Percentiles rank a stretch among this genome's conserved stretches.
Conservation (phyloP, 2,797 vertebrate species). For the Alectoris magna region DNA sequence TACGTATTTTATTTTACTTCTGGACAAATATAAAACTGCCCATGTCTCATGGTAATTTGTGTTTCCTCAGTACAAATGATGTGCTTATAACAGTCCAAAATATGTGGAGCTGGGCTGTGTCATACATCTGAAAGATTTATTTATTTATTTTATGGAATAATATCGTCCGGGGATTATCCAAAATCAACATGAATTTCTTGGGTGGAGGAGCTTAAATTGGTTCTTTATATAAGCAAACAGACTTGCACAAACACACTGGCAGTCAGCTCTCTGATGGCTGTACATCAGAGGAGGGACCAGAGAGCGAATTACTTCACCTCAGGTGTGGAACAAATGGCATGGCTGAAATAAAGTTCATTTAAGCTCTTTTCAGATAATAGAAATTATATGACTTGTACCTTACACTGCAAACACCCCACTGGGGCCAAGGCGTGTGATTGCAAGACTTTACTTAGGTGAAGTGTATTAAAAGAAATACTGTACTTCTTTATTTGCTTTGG, state of each 20-base stretch:
- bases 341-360: slow-evolving; percentile 23
- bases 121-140: slow-evolving; percentile 40
- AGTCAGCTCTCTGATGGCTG: slow-evolving; percentile 23
- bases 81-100: slow-evolving; percentile 10
- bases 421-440: neutral
- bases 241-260: slow-evolving; percentile 55
- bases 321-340: slow-evolving; percentile 42
- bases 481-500: slow-evolving; percentile 45
- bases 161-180: slow-evolving; percentile 47
- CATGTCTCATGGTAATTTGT: neutral
- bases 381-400: neutral
- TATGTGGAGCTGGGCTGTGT: neutral
- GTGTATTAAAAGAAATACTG: slow-evolving; percentile 31
- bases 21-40: neutral
- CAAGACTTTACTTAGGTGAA: slow-evolving; percentile 43
- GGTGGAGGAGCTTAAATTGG: slow-evolving; percentile 66
- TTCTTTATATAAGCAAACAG: slow-evolving; percentile 66
- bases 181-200: slow-evolving; percentile 69
- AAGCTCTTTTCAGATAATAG: slow-evolving; percentile 38
- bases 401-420: neutral
- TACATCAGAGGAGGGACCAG: slow-evolving; percentile 44
- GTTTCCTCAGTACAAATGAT: neutral
- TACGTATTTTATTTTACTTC: neutral
- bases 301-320: slow-evolving; percentile 37
- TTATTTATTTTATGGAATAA: slow-evolving; percentile 65